Conservation (phyloP, 2,113 vertebrate species). For the Ochotona princeps region DNA sequence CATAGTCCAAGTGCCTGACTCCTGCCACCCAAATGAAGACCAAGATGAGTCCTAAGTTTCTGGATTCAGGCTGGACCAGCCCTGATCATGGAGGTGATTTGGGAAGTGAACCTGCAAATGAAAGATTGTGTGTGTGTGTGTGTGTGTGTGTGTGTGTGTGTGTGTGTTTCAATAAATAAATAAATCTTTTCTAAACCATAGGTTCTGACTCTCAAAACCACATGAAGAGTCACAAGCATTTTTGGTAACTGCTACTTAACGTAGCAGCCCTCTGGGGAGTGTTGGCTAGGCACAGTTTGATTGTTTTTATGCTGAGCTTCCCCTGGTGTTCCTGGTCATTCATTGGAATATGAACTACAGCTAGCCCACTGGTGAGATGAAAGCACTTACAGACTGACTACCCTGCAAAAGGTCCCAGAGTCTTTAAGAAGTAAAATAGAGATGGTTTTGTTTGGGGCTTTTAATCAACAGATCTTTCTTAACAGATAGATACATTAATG, state of each 20-base stretch:
- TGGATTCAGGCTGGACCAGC: too few species aligned
- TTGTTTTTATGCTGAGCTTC: background rate
- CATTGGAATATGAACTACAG: background rate
- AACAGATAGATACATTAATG: background rate
- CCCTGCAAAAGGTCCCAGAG: background rate
- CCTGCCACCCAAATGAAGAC: too few species aligned
- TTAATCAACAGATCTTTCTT: slow-evolving; percentile 1
- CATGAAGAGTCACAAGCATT: background rate
- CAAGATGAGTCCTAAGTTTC: too few species aligned
- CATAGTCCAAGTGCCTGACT: too few species aligned
- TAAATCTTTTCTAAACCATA: too few species aligned
- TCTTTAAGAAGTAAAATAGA: background rate
- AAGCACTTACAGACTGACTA: background rate
- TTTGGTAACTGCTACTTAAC: background rate
- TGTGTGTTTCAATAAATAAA: too few species aligned
- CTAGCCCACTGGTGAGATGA: background rate
- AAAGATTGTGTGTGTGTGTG: too few species aligned
- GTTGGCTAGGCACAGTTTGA: rapidly evolving
- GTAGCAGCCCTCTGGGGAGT: background rate
- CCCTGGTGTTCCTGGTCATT: background rate
- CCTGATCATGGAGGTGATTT: too few species aligned
- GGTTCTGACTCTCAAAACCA: background rate
- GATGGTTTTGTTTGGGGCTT: background rate
- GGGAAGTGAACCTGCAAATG: too few species aligned
- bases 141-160: too few species aligned